phyloP scores from a whole-genome alignment of 2,888 invertebrate genomes.

The Troilus luridus region DNA sequence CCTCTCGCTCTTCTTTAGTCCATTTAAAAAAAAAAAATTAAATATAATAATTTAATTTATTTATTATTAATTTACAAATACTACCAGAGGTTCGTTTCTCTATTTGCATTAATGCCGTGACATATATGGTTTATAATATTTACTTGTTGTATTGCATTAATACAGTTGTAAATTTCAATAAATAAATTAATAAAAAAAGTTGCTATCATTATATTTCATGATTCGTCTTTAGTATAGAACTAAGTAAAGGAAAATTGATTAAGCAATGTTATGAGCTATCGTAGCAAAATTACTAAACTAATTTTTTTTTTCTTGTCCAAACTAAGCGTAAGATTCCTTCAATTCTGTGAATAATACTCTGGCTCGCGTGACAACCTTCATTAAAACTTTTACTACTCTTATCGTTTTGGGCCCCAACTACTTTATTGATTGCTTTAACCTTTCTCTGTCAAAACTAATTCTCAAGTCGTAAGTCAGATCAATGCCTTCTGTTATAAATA shows the following conservation, averaged over 20 bases:
- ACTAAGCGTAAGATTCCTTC: neutral
- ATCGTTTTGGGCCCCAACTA: conserved; percentile 21
- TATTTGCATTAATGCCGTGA: too few species aligned
- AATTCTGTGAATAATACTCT: conserved; percentile 13
- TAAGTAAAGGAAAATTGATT: neutral
- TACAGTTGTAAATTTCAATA: too few species aligned
- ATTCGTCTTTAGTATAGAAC: neutral
- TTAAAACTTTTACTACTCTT: conserved; percentile 45
- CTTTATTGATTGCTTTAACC: conserved; percentile 37
- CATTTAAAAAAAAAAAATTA: too few species aligned
- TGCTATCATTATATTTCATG: too few species aligned
- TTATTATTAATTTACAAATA: too few species aligned
- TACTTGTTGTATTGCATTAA: too few species aligned
- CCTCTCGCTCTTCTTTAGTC: too few species aligned
- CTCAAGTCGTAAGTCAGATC: conserved; percentile 9
- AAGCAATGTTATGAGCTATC: neutral
- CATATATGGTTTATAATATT: too few species aligned
- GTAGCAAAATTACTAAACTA: neutral
- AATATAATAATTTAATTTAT: too few species aligned
- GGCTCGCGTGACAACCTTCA: conserved; percentile 11
- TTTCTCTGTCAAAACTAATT: conserved; percentile 29
- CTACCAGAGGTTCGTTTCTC: too few species aligned
- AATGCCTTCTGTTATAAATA: neutral
- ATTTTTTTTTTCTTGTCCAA: conserved; percentile 1
- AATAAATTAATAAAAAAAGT: too few species aligned